Base-by-base conservation (phyloP, 2,797 vertebrate genomes). In the Poeciliopsis gracilis region DNA sequence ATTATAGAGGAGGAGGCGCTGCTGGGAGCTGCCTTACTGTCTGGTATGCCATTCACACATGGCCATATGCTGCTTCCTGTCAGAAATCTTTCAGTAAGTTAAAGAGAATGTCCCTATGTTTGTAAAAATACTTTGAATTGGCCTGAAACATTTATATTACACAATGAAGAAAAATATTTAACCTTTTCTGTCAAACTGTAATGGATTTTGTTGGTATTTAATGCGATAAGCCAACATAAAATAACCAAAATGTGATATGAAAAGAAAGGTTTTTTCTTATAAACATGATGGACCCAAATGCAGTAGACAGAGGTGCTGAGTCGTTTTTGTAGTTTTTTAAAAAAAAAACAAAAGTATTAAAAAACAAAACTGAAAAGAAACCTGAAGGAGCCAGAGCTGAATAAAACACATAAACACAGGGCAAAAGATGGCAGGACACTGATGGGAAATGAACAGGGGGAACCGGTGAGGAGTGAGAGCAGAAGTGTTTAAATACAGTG, bases 21-120 rank as follows among this genome's bases (percentile, higher is more conserved):
- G 76, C 80, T 76, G 87, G 79, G 89, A 84, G 75, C 79, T 28
- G 71, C 81, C 77, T 71, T 73, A 81, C 78, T 77, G 83, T 81
- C 88, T 88, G 90, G 80, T 81, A 81, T 85, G 82, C 82, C 83
- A 82, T 84, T 90, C 86, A 92, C 85, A 83, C 81, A 70, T 86
- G 81, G 89, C 86, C 91, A 89, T 91, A 89, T 90, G 90, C 79
- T 90, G 83, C 82, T 89, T 67, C 77, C 80, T 82, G 78, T 76
- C 72, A 75, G 78, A 72, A 83, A 77, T 9, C 59, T 82, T 77
- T 72, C 83, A 87, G 76, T n/a, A 75, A 87, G 88, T 82, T 87
- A 84, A 84, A 76, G 72, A 81, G 71, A 82, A 84, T 30, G 55
- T 70, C 6, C 8, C 15, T 61, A 33, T 5, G 11, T 10, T 15